Percentiles rank a stretch among this genome's conserved stretches.
Conservation (phyloP, 2,888 invertebrate genomes). For the Ethmia dodecea region DNA sequence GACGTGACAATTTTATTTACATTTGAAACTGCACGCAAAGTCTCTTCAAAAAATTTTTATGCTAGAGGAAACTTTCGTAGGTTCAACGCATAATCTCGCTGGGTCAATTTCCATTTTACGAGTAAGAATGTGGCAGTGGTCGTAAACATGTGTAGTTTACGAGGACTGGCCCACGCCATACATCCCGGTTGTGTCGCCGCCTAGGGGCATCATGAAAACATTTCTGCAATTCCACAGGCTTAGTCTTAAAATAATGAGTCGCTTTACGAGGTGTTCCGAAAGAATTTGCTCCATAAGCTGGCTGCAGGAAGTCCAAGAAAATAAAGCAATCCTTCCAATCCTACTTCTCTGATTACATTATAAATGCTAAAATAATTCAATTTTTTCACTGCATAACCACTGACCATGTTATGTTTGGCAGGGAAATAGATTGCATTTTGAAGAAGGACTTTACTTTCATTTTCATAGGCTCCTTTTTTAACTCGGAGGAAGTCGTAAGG, state of each 20-base stretch:
- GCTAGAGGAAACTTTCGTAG: slow-evolving; percentile 20
- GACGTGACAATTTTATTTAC: too few relatives aligned
- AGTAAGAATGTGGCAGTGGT: slow-evolving; percentile 37
- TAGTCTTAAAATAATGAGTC: slow-evolving; percentile 18
- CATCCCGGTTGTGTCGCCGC: slow-evolving; percentile 7
- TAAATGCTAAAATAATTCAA: too few relatives aligned
- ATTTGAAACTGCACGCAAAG: too few relatives aligned
- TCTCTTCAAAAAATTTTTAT: slow-evolving; percentile 19
- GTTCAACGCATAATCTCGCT: slow-evolving; percentile 44
- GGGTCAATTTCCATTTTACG: slow-evolving; percentile 54
- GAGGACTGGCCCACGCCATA: slow-evolving; percentile 27
- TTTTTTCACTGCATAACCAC: too few relatives aligned
- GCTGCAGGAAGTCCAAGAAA: too few relatives aligned
- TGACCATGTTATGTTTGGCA: too few relatives aligned
- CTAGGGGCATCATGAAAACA: slow-evolving; percentile 15
- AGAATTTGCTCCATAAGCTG: slow-evolving; percentile 1
- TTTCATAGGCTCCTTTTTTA: too few relatives aligned
- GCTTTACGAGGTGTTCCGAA: slow-evolving; percentile 11
- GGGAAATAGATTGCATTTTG: too few relatives aligned
- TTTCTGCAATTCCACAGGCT: slow-evolving; percentile 12
- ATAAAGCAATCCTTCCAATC: too few relatives aligned
- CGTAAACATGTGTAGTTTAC: slow-evolving; percentile 59
- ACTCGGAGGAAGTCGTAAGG: too few relatives aligned
- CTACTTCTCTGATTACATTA: too few relatives aligned
- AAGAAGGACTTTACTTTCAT: too few relatives aligned